These are phyloP conservation scores for Hetaerina americana DNA, from an alignment of 1,140 invertebrate genomes.

Conservation along the genomic window DNA sequence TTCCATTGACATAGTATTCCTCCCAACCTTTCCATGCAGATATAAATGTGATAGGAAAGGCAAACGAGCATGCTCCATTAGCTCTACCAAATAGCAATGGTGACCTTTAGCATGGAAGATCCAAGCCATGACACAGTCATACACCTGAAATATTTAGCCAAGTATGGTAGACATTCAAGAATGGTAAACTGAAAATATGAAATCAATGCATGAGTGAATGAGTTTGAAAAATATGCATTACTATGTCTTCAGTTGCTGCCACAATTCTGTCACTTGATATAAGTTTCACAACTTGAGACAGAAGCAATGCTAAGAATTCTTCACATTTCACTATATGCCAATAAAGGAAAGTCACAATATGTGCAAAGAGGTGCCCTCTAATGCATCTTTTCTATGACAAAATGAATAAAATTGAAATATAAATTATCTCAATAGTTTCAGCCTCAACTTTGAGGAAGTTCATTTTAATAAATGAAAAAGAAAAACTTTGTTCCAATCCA, in stretches of 20 bases:
- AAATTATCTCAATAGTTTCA: too few relatives aligned
- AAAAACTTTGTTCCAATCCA: too few relatives aligned
- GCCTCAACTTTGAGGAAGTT: too few relatives aligned
- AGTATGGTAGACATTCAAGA: slow-evolving; percentile 1
- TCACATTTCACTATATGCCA: slow-evolving; percentile 88
- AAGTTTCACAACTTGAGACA: slow-evolving; percentile 65
- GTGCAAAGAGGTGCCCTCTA: too few relatives aligned
- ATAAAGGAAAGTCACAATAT: slow-evolving; percentile 21
- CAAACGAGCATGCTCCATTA: slow-evolving; percentile 87
- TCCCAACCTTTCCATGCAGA: slow-evolving; percentile 75
- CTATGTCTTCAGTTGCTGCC: slow-evolving; percentile 82
- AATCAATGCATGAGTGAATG: too few relatives aligned
- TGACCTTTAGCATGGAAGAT: slow-evolving; percentile 63
- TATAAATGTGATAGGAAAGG: slow-evolving; percentile 81
- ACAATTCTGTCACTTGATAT: slow-evolving; percentile 81
- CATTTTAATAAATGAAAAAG: too few relatives aligned
- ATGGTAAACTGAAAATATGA: too few relatives aligned
- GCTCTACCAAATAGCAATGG: slow-evolving; percentile 53
- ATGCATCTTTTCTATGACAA: too few relatives aligned
- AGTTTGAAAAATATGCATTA: slow-evolving; percentile 26
- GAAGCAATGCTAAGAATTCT: slow-evolving; percentile 75
- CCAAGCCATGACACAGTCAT: slow-evolving; percentile 80
- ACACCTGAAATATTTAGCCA: slow-evolving; percentile 39
- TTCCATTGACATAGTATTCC: slow-evolving; percentile 73
- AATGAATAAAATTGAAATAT: too few relatives aligned